Evolutionary conservation across 2,113 vertebrate genomes (phyloP).

Genomic region (rabbit (Oryctolagus cuniculus)): mOryCun1.1 NC_091432.1:201628001-201628500

Average conservation of each 20-base stretch:
- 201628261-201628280: neutral
- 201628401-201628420: too few relatives aligned
- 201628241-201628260: neutral
- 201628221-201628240: neutral
- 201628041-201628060: neutral
- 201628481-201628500: too few relatives aligned
- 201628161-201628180: neutral
- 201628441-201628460: too few relatives aligned
- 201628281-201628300: neutral
- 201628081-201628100: neutral
- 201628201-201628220: conserved; percentile 1
- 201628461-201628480: too few relatives aligned
- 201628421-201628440: too few relatives aligned
- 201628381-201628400: neutral
- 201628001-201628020: neutral
- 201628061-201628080: neutral
- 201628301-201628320: neutral
- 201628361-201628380: neutral
- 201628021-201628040: neutral
- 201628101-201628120: neutral
- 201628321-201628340: neutral
- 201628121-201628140: neutral
- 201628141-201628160: neutral
- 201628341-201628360: neutral
- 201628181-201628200: neutral